Evolutionary conservation across 2,888 invertebrate species (phyloP).

Genomic region (Biston betularia): DNA sequence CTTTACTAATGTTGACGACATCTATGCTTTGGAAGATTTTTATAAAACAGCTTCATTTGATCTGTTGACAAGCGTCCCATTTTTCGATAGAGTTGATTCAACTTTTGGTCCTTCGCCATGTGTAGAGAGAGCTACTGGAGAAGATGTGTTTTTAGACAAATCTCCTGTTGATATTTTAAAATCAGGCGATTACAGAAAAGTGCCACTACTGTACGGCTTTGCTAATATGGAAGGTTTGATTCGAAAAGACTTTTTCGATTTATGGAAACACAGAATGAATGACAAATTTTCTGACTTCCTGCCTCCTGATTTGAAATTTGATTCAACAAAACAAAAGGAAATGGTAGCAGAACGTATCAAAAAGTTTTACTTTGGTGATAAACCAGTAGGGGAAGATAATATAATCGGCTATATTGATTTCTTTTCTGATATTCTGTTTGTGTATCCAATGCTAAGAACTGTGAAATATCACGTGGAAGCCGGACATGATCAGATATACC

Average conservation of each 20-base stretch:
- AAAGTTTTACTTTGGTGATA: slow-evolving; percentile 53
- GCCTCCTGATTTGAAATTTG: slow-evolving; percentile 57
- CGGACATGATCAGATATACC: slow-evolving; percentile 53
- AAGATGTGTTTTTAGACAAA: not conserved
- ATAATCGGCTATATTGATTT: slow-evolving; percentile 15
- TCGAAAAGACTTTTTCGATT: slow-evolving; percentile 41
- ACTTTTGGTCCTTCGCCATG: not conserved
- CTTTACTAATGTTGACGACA: slow-evolving; percentile 52
- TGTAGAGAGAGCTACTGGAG: not conserved
- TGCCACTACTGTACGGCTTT: slow-evolving; percentile 47
- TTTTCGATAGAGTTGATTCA: not conserved
- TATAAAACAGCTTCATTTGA: slow-evolving; percentile 55
- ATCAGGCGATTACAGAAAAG: slow-evolving; percentile 36
- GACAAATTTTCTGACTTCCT: slow-evolving; percentile 62
- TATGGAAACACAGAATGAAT: slow-evolving; percentile 21
- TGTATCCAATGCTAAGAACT: slow-evolving; percentile 41
- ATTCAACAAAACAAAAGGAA: slow-evolving; percentile 48
- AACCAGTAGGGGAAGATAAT: slow-evolving; percentile 43
- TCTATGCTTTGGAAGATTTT: slow-evolving; percentile 59
- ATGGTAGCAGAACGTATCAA: slow-evolving; percentile 50
- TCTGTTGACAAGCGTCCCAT: not conserved
- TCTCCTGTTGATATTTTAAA: not conserved
- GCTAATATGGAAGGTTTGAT: slow-evolving; percentile 55
- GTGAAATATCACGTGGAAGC: slow-evolving; percentile 24
- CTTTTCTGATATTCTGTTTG: slow-evolving; percentile 56